phyloP scores from a whole-genome alignment of 2,888 invertebrate genomes.

The Eilema depressum region DNA sequence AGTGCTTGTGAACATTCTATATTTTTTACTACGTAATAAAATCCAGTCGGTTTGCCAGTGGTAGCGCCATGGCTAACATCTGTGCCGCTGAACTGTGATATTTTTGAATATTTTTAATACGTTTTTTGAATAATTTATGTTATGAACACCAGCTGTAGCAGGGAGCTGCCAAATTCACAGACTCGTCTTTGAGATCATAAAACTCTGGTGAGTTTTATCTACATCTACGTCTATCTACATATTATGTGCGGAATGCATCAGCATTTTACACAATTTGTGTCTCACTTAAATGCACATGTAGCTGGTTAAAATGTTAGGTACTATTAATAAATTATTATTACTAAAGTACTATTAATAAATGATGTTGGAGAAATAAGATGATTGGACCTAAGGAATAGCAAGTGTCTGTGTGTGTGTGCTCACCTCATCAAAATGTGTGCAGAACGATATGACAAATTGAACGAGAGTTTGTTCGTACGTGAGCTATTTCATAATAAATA shows the following conservation, averaged over 20 bases:
- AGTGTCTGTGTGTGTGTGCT: no score
- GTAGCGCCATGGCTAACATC: background rate
- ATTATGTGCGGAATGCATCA: no score
- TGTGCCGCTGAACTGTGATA: background rate
- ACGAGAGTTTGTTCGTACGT: background rate
- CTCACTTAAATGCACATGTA: background rate
- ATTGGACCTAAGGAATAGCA: no score
- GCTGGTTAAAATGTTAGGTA: background rate
- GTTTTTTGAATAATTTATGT: background rate
- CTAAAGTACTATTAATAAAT: no score
- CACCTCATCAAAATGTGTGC: background rate
- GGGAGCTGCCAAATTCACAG: no score
- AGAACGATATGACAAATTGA: background rate
- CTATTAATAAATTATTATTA: no score
- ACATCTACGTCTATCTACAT: no score
- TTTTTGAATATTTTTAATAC: background rate
- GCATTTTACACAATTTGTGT: background rate
- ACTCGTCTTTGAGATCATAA: background rate
- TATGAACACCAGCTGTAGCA: no score
- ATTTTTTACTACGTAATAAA: background rate
- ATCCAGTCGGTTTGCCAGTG: background rate
- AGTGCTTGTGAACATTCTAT: background rate
- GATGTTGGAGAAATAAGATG: background rate
- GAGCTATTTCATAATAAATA: background rate
- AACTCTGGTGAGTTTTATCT: no score